Percentiles rank a stretch among this genome's conserved stretches.
phyloP scores from a whole-genome alignment of 2,797 vertebrate genomes.

The Phoebastria nigripes region DNA sequence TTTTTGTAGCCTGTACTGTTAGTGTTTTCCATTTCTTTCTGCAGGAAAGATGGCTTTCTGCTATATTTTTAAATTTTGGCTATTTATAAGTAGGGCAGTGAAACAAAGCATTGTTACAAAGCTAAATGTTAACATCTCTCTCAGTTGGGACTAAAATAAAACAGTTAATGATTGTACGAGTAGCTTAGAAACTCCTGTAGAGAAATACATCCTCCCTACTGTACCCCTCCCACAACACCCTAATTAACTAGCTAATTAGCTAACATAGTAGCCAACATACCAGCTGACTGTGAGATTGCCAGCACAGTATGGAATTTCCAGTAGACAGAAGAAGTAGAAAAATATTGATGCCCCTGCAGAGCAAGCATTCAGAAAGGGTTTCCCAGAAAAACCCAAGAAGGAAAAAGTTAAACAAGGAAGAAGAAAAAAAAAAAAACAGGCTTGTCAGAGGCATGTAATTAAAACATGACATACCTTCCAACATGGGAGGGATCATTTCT shows the following conservation, averaged over 20 bases:
- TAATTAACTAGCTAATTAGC: not conserved
- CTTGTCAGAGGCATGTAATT: not conserved
- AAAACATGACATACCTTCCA: constrained; percentile 23
- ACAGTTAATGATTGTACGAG: not conserved
- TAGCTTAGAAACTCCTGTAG: not conserved
- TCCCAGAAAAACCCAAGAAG: not conserved
- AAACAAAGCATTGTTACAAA: not conserved
- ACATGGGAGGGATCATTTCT: not conserved
- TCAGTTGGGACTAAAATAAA: not conserved
- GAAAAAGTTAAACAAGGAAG: not conserved
- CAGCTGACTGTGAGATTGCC: not conserved
- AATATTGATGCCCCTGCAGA: constrained; percentile 19
- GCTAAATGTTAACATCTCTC: not conserved
- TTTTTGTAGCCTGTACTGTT: not conserved
- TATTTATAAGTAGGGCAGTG: not conserved
- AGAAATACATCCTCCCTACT: not conserved
- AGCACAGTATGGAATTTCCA: not conserved
- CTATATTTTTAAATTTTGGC: not conserved
- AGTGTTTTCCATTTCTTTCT: not conserved
- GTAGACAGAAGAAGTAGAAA: constrained; percentile 2
- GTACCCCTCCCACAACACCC: not conserved
- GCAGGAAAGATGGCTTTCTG: not conserved
- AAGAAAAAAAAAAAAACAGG: constrained; percentile 14
- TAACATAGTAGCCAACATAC: not conserved
- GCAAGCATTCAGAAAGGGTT: constrained; percentile 14